phyloP scores from a whole-genome alignment of 2,888 invertebrate species.

The Cistogaster globosa region DNA sequence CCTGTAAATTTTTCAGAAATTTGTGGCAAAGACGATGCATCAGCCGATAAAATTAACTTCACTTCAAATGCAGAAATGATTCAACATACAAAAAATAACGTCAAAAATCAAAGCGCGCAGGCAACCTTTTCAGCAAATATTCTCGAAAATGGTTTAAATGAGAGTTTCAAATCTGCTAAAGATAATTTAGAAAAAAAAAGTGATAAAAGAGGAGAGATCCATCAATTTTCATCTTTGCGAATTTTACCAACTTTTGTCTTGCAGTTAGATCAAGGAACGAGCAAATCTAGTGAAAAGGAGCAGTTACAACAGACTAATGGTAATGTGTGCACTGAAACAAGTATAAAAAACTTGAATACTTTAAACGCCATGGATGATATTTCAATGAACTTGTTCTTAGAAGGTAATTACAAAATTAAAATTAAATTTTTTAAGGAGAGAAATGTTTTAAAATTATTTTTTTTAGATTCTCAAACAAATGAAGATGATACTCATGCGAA shows the following conservation, averaged over 20 bases:
- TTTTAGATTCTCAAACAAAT: constrained; percentile 66
- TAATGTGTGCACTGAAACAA: constrained; percentile 31
- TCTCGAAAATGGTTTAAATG: constrained; percentile 40
- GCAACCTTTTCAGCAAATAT: constrained; percentile 1
- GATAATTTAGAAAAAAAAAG: constrained; percentile 24
- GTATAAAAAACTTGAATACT: constrained; percentile 11
- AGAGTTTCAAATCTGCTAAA: constrained; percentile 60
- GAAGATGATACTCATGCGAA: constrained; percentile 60
- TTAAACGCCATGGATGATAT: constrained; percentile 56
- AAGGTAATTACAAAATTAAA: constrained; percentile 60
- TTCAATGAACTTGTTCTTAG: constrained; percentile 70
- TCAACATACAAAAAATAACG: neutral
- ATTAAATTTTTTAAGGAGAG: neutral
- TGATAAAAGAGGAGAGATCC: constrained; percentile 18
- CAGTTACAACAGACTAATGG: constrained; percentile 42
- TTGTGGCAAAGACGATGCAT: neutral
- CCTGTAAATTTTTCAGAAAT: neutral
- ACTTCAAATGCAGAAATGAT: constrained; percentile 9
- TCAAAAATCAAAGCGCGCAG: neutral
- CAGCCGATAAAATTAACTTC: constrained; percentile 4
- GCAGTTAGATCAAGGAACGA: neutral
- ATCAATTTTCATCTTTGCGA: constrained; percentile 33
- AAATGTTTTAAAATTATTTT: constrained; percentile 2
- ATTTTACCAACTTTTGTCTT: constrained; percentile 13
- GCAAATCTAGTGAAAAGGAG: neutral